Base-by-base conservation (phyloP, 2,888 invertebrate species). In the Spisula subtruncata region DNA sequence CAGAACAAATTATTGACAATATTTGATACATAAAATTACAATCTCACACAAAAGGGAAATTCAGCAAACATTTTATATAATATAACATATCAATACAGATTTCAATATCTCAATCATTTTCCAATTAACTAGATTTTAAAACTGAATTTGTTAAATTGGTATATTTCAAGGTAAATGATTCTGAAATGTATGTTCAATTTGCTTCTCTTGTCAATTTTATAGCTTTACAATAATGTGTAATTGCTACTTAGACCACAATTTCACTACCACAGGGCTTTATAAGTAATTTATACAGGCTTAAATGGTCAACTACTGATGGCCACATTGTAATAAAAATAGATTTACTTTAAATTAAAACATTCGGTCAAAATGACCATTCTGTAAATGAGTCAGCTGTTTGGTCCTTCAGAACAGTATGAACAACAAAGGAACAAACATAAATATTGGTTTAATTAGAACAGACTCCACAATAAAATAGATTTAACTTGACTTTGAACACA, bases 201-300 rank as follows among this genome's bases (percentile, higher is more conserved):
- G 25, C 35, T 75, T 75, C 14, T 12, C 32, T 32, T 32, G 29
- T 35, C 35, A 75, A 32, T 32, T 75, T 32, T 75, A 75, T 75
- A 32, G 20, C 75, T 75, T 41, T 75, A 29, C 18, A 75, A 75
- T 75, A 75, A 75, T 14, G 14, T 35, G 25, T 75, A 75, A 75
- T 75, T 18, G 32, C 75, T 32, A 75, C 18, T 75, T 35, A 32
- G 75, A 32, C 75, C 32, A 32, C 32, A 75, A 32, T 75, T 75
- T 75, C 6, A 32, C 75, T 35, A 75, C 75, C 35, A 35, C 75
- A 75, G 75, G 75, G 75, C 75, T 32, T 75, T 83, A 29, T 66
- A 75, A 32, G 84, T 84, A 75, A 84, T 84, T 84, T 84, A 84
- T 71, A 84, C 71, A 71, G 14, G 14, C 35, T 75, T 75, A 75